Percentiles rank a stretch among this genome's conserved stretches.
Conservation (phyloP, 1,140 invertebrate genomes). For the Musca vetustissima region DNA sequence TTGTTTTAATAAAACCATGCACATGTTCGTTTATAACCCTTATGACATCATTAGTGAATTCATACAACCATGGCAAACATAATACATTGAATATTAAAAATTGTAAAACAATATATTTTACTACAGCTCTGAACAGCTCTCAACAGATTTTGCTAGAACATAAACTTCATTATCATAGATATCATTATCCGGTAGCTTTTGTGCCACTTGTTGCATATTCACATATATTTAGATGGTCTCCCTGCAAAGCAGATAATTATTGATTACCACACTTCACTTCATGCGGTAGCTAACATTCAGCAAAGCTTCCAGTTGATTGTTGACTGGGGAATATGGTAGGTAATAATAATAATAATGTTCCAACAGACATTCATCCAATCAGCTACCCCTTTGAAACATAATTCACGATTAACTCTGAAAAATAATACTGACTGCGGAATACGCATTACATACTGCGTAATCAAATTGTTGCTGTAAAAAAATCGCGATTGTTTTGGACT, state of each 20-base stretch:
- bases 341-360: no score
- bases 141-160: not conserved
- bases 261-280: constrained; percentile 6
- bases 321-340: no score
- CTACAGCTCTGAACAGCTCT: constrained; percentile 2
- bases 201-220: not conserved
- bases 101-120: constrained; percentile 10
- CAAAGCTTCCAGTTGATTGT: no score
- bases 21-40: not conserved
- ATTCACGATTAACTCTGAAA: constrained; percentile 12
- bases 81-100: not conserved
- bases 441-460: constrained; percentile 17
- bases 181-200: constrained; percentile 14
- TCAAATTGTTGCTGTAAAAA: not conserved
- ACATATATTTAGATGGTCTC: not conserved
- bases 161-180: constrained; percentile 14
- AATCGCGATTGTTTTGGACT: no score
- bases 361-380: no score
- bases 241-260: constrained; percentile 12
- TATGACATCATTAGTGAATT: constrained; percentile 6
- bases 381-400: not conserved
- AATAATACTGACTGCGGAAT: not conserved
- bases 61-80: no score
- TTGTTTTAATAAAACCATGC: no score
- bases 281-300: no score